Base-by-base conservation (phyloP, 2,113 vertebrate genomes). In the Solea senegalensis region DNA sequence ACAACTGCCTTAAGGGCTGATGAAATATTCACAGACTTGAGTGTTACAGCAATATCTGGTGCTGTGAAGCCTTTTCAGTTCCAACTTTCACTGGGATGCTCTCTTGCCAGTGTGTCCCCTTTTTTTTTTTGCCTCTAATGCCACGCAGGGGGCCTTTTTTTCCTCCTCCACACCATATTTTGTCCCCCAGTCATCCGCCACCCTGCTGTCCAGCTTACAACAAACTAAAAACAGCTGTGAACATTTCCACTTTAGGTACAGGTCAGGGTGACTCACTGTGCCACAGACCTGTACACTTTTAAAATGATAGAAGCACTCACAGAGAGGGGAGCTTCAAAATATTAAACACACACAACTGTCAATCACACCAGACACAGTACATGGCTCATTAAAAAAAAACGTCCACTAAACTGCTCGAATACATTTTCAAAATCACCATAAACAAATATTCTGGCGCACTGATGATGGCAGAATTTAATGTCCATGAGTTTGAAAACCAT, bases 321-420 rank as follows among this genome's bases (percentile, higher is more conserved):
- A 74, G 2, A 8, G 61, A 83, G 71, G 73, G 83, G 53, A 78
- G 80, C 59, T 26, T 72, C 86, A 74, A 88, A 91, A 91, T 91
- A 92, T 88, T 89, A 85, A 90, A 91, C 84, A 74, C 65, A 56
- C 78, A 74, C 74, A 88, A 72, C 89, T 90, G 86, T 90, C 92
- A 86, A 62, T 92, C 89, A 77, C 46, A 26, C 15, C 26, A 28
- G 53, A 61, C 62, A 64, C 34, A 52, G 55, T 21, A 21, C 21
- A 21, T 21, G 21, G 21, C 21, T 21, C 21, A 21, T 21, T 21
- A 21, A 21, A 21, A 21, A 21, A 21, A 21, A 21, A 34, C 5
- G 34, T 2, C 34, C 34, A 34, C 34, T 34, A 34, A 34, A 34
- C 34, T 4, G 34, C 34, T 34, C 34, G 21, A 21, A 21, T 21